Conservation (phyloP, 1,140 invertebrate genomes). For the Vollenhovia emeryi region DNA sequence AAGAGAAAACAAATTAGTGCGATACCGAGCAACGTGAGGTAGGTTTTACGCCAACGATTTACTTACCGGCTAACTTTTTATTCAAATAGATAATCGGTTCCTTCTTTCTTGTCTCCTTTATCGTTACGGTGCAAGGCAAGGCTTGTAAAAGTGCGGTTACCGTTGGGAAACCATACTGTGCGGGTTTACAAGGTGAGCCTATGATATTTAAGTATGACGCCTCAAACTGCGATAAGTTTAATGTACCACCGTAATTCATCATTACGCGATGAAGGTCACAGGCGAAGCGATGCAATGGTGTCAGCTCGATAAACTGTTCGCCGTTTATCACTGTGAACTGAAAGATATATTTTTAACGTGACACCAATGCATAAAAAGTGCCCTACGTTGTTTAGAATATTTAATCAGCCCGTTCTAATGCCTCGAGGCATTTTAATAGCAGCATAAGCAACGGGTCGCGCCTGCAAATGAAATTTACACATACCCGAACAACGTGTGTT, state of each 20-base stretch:
- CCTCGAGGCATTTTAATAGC: background rate
- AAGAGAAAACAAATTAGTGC: conserved; percentile 1
- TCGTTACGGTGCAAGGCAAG: conserved; percentile 86
- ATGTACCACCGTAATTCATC: conserved; percentile 84
- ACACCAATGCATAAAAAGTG: background rate
- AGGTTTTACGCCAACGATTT: background rate
- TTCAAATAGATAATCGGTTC: conserved; percentile 83
- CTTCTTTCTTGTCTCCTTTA: conserved; percentile 82
- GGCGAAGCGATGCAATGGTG: conserved; percentile 86
- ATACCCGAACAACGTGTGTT: conserved; percentile 85
- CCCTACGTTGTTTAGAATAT: background rate
- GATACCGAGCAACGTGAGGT: background rate
- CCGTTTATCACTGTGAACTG: conserved; percentile 78
- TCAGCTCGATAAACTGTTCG: conserved; percentile 85
- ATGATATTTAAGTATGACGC: conserved; percentile 85
- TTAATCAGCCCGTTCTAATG: background rate
- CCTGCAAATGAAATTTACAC: conserved; percentile 10
- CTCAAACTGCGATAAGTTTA: conserved; percentile 87
- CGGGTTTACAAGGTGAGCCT: conserved; percentile 86
- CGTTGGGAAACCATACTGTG: conserved; percentile 86
- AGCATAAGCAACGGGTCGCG: background rate
- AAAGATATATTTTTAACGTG: conserved; percentile 65
- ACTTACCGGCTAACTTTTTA: conserved; percentile 81
- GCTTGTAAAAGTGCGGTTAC: conserved; percentile 85
- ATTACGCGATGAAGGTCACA: conserved; percentile 87